Base-by-base conservation (phyloP, 2,888 invertebrate species). In the Coenonympha arcania region DNA sequence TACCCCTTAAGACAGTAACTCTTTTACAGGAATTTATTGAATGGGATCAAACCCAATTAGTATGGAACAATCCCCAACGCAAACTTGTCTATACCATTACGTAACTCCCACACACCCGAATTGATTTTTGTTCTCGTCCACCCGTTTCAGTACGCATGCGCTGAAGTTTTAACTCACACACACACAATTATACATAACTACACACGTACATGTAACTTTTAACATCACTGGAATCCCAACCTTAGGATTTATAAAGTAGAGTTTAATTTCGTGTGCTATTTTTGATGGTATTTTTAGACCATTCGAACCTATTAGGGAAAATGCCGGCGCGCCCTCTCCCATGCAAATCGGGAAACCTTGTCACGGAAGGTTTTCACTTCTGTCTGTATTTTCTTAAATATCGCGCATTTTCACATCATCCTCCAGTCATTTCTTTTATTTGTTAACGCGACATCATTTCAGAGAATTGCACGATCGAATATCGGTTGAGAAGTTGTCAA, bases 81-180 rank as follows among this genome's bases (percentile, higher is more conserved):
- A 64, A 70, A 67, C 73, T 71, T 76, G 72, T 76, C 72, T 69
- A 60, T 69, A 44, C 40, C 69, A 74, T 86, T 85, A 85, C 80
- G 76, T 85, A 86, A 85, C 84, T 64, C 82, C 81, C 79, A 83
- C 84, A 74, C 73, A 72, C 63, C 64, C 64, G 78, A 75, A 86
- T 86, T 83, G 85, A 85, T 86, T 86, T 86, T 85, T 83, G 83
- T 77, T 69, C 63, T 68, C 69, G 61, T 68, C 69, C 62, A 64
- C 65, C 65, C 58, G 45, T 53, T 52, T 44, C 41, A 69, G 28
- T 54, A 67, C 85, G 85, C 85, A 80, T 82, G 85, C 85, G 85
- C 67, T 52, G 62, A 71, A 64, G 66, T 62, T 61, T 58, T 61
- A 46, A 75, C 76, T 34, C 79, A 76, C 76, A 81, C 82, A 64